Percentiles rank a stretch among this genome's conserved stretches.
phyloP scores from a whole-genome alignment of 2,113 vertebrate genomes.

The Pionites leucogaster region DNA sequence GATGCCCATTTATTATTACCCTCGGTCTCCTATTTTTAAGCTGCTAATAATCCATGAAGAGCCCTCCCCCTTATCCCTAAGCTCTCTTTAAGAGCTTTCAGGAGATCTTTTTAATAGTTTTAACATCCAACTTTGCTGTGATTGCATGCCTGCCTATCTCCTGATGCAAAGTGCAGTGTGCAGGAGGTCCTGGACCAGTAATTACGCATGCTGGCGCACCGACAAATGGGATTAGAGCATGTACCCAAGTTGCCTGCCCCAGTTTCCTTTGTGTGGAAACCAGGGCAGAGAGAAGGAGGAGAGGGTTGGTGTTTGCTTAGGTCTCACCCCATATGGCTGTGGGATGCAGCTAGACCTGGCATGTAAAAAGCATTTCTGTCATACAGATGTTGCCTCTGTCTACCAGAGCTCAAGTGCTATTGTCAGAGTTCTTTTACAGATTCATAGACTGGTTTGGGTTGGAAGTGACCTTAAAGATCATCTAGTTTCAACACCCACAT shows the following conservation, averaged over 20 bases:
- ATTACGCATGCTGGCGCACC: not conserved
- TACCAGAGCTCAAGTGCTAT: not conserved
- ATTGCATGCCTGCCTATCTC: not conserved
- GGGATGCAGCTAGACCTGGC: constrained; percentile 59
- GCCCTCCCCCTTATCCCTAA: not conserved
- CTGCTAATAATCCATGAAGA: not conserved
- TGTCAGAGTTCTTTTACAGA: not conserved
- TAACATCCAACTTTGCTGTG: not conserved
- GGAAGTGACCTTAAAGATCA: not conserved
- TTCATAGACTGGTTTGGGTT: not conserved
- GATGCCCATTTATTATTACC: not conserved
- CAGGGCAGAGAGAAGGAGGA: constrained; percentile 38
- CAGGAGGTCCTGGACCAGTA: constrained; percentile 1
- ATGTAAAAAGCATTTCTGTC: not conserved
- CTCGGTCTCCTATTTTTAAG: constrained; percentile 18
- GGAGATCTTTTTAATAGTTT: constrained; percentile 37
- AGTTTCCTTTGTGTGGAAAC: constrained; percentile 47
- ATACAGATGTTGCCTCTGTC: not conserved
- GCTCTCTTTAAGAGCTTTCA: constrained; percentile 10
- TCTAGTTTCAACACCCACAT: not conserved
- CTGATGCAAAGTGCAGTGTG: not conserved
- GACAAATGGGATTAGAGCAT: not conserved
- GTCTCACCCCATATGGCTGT: constrained; percentile 35
- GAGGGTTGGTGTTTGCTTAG: constrained; percentile 9
- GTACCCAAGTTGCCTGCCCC: not conserved